Conservation (phyloP, 2,797 vertebrate genomes). For the Caiman crocodilus region DNA sequence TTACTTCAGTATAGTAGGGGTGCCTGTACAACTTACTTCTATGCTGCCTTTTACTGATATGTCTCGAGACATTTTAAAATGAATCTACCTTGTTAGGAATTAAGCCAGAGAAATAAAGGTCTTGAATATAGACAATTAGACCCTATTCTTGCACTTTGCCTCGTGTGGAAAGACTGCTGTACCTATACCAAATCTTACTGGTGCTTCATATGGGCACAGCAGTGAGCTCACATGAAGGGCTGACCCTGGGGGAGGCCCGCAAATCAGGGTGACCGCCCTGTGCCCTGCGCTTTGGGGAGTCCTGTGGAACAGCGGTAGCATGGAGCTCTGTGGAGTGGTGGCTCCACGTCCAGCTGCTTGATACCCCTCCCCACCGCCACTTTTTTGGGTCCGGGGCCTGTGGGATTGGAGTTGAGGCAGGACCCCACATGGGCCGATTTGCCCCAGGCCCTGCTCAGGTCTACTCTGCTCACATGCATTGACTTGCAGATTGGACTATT, state of each 20-base stretch:
- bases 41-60: not conserved
- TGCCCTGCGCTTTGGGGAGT: too few species aligned
- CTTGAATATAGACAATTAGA: not conserved
- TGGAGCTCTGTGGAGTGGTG: too few species aligned
- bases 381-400: too few species aligned
- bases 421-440: too few species aligned
- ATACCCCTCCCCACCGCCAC: too few species aligned
- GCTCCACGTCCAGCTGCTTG: too few species aligned
- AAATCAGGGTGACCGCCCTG: too few species aligned
- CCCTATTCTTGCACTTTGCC: not conserved
- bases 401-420: too few species aligned
- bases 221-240: not conserved
- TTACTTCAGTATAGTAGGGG: not conserved
- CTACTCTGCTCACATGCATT: not conserved
- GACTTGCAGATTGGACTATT: not conserved
- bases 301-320: too few species aligned
- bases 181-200: not conserved
- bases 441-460: too few species aligned
- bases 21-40: not conserved
- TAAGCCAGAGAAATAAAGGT: not conserved
- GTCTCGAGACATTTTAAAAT: not conserved
- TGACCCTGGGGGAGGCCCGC: too few species aligned
- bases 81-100: not conserved
- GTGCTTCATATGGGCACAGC: not conserved
- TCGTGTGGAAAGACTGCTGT: not conserved